Evolutionary conservation across 2,113 vertebrate genomes (phyloP).

Genomic region (Rhombomys opimus): DNA sequence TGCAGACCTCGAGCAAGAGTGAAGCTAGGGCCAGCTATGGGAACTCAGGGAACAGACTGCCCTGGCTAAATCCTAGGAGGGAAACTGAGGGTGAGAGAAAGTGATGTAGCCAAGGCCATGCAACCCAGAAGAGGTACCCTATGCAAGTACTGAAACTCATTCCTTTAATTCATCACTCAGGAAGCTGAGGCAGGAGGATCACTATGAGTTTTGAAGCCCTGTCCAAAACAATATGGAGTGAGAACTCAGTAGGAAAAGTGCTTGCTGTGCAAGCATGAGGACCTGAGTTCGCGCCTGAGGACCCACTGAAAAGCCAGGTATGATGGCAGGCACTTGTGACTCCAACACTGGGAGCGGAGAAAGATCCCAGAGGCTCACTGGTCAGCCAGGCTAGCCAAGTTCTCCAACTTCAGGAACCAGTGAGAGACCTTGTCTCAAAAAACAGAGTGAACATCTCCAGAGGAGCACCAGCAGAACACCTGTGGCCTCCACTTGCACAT

Average conservation of each 20-base stretch:
- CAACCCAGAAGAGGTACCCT: not conserved
- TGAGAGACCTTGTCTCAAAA: not conserved
- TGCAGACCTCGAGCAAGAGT: not conserved
- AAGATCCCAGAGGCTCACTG: not conserved
- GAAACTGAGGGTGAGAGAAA: not conserved
- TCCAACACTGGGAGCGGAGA: not conserved
- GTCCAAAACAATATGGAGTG: not conserved
- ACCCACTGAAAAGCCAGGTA: not conserved
- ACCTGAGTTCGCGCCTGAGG: accelerated
- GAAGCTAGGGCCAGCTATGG: not conserved
- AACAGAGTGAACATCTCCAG: not conserved
- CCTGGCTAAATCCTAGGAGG: not conserved
- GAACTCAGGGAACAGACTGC: not conserved
- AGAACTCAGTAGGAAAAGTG: not conserved
- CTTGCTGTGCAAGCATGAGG: not conserved
- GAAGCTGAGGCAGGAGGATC: not conserved
- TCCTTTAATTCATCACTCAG: not conserved
- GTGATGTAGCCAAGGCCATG: not conserved
- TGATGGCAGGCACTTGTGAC: not conserved
- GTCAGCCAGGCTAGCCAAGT: not conserved
- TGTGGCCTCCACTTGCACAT: not conserved
- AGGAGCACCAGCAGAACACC: not conserved
- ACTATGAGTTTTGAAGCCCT: not conserved
- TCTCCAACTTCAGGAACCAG: not conserved
- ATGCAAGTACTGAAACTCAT: not conserved